Conservation (phyloP, 2,888 invertebrate genomes). For the Agrotis clavis region DNA sequence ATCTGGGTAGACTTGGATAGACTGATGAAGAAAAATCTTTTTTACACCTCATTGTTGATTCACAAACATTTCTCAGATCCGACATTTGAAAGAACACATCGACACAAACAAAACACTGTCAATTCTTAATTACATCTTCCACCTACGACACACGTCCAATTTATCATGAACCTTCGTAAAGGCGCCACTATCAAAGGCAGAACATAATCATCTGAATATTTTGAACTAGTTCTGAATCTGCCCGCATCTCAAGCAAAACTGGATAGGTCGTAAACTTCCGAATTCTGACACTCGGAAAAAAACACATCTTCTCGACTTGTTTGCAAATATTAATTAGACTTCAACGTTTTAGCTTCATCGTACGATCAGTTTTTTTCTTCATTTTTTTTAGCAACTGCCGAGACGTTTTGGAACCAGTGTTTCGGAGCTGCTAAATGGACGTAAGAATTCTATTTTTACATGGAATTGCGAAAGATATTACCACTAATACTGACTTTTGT, state of each 20-base stretch:
- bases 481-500: neutral
- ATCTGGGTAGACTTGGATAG: neutral
- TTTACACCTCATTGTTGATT: neutral
- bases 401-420: slow-evolving; percentile 65
- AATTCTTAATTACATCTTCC: slow-evolving; percentile 47
- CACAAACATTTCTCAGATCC: slow-evolving; percentile 11
- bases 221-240: slow-evolving; percentile 19
- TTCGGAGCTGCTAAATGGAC: slow-evolving; percentile 20
- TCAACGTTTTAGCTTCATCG: slow-evolving; percentile 59
- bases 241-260: slow-evolving; percentile 25
- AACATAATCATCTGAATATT: slow-evolving; percentile 5
- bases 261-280: slow-evolving; percentile 51
- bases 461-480: slow-evolving; percentile 8
- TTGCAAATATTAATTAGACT: slow-evolving; percentile 73
- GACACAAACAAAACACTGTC: slow-evolving; percentile 38
- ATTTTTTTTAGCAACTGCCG: slow-evolving; percentile 59
- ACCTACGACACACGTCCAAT: slow-evolving; percentile 3
- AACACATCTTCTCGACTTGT: slow-evolving; percentile 60
- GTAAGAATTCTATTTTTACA: slow-evolving; percentile 26
- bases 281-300: slow-evolving; percentile 50
- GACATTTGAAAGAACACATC: slow-evolving; percentile 14
- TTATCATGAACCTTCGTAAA: neutral
- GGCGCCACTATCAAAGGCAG: slow-evolving; percentile 6
- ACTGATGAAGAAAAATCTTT: neutral
- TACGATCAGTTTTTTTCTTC: slow-evolving; percentile 59